These are phyloP conservation scores for Morelia viridis DNA, from an alignment of 2,797 vertebrate genomes.

Conservation along the genomic window DNA sequence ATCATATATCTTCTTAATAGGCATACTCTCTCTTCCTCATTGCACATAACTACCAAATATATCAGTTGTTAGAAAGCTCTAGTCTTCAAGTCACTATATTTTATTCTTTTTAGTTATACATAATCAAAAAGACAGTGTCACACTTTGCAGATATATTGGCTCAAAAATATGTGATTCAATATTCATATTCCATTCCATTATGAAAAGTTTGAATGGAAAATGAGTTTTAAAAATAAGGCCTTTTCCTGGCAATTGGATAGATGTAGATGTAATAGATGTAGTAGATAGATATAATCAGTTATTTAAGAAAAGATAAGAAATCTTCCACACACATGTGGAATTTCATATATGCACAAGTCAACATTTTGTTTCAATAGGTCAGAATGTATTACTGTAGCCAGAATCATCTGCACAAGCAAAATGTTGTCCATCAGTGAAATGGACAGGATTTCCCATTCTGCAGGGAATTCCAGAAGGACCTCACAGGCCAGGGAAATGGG, in stretches of 20 bases:
- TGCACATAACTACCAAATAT: neutral
- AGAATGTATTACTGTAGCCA: neutral
- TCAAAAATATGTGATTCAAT: neutral
- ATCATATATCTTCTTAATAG: neutral
- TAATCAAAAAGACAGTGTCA: neutral
- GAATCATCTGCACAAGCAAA: neutral
- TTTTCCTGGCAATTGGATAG: neutral
- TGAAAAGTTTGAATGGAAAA: neutral
- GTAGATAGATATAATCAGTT: slow-evolving; percentile 13
- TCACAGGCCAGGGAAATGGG: neutral
- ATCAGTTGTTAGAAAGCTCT: neutral
- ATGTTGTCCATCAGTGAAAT: neutral
- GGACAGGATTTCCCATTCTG: neutral
- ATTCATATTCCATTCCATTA: neutral
- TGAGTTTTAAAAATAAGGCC: neutral
- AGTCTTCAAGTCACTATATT: neutral
- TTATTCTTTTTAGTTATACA: neutral
- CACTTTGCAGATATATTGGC: neutral
- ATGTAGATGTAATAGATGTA: neutral
- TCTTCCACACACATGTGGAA: neutral
- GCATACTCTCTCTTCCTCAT: neutral
- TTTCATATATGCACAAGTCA: neutral
- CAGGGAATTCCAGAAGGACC: neutral
- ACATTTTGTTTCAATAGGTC: neutral
- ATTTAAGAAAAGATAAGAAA: neutral